Percentiles rank a stretch among this genome's conserved stretches.
Conservation (phyloP, 2,797 vertebrate species). For the Remorina albescens region DNA sequence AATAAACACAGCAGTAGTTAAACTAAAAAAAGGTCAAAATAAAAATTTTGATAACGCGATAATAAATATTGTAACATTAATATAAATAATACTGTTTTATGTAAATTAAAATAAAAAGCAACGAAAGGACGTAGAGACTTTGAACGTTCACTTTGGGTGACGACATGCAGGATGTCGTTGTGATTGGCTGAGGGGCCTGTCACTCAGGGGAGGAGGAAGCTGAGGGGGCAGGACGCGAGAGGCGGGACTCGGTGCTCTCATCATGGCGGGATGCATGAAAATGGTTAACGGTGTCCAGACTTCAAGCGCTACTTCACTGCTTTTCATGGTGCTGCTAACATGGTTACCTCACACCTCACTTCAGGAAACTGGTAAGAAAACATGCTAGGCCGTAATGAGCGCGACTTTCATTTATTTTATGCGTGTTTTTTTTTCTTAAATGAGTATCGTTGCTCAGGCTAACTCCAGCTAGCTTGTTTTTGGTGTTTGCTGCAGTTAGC, state of each 20-base stretch:
- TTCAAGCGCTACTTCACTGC: not conserved
- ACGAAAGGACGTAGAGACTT: not conserved
- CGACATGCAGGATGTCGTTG: not conserved
- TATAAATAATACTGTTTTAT: too few species aligned
- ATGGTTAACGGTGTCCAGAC: slow-evolving; percentile 10
- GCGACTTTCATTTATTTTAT: fast-evolving
- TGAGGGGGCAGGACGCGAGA: slow-evolving; percentile 29
- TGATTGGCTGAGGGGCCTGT: slow-evolving; percentile 64
- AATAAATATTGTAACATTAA: too few species aligned
- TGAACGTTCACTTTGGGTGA: slow-evolving; percentile 13
- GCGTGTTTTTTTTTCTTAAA: slow-evolving; percentile 2
- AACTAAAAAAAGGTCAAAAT: too few species aligned
- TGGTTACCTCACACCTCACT: slow-evolving; percentile 38
- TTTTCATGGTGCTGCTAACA: slow-evolving; percentile 52
- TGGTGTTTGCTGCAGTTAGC: slow-evolving; percentile 9
- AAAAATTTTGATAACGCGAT: too few species aligned
- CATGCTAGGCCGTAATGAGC: not conserved
- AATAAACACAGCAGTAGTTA: too few species aligned
- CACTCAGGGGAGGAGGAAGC: slow-evolving; percentile 43
- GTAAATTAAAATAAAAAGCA: too few species aligned
- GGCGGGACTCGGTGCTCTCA: slow-evolving; percentile 33
- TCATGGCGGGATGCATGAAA: slow-evolving; percentile 85
- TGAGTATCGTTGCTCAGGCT: slow-evolving; percentile 27
- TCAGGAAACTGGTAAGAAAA: slow-evolving; percentile 64
- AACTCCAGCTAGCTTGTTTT: slow-evolving; percentile 63